Evolutionary conservation across 2,888 invertebrate genomes (phyloP).

Genomic region (Athalia rosae): DNA sequence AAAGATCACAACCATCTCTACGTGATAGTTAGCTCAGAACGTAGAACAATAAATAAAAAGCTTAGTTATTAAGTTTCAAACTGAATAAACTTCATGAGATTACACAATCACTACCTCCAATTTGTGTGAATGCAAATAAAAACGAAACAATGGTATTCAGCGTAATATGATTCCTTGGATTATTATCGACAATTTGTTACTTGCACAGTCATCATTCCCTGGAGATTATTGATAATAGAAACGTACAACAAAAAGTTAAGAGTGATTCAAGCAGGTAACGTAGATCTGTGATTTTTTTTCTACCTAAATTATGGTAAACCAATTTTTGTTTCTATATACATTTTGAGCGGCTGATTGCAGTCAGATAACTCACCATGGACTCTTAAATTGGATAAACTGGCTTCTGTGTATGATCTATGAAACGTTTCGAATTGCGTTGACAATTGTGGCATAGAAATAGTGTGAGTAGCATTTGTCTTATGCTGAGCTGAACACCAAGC

Average conservation of each 20-base stretch:
- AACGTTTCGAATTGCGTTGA: constrained; percentile 58
- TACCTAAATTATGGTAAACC: too few species aligned
- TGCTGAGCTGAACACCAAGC: constrained; percentile 46
- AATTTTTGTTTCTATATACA: too few species aligned
- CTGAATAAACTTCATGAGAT: too few species aligned
- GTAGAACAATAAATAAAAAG: too few species aligned
- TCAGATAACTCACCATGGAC: constrained; percentile 62
- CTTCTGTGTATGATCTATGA: constrained; percentile 66
- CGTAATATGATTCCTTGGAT: not conserved
- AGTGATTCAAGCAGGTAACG: too few species aligned
- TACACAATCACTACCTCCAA: too few species aligned
- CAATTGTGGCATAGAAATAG: constrained; percentile 26
- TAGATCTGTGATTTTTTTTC: too few species aligned
- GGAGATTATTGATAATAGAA: constrained; percentile 29
- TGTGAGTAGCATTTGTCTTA: constrained; percentile 40
- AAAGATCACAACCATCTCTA: too few species aligned
- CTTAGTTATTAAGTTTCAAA: too few species aligned
- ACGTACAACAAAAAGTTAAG: not conserved
- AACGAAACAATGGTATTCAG: too few species aligned
- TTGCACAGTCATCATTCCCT: not conserved
- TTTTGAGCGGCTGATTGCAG: not conserved
- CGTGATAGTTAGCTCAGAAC: too few species aligned
- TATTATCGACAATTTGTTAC: constrained; percentile 25
- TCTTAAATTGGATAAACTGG: constrained; percentile 62
- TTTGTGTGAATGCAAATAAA: too few species aligned